phyloP scores from a whole-genome alignment of 2,113 vertebrate species.

The Salvelinus sp. region DNA sequence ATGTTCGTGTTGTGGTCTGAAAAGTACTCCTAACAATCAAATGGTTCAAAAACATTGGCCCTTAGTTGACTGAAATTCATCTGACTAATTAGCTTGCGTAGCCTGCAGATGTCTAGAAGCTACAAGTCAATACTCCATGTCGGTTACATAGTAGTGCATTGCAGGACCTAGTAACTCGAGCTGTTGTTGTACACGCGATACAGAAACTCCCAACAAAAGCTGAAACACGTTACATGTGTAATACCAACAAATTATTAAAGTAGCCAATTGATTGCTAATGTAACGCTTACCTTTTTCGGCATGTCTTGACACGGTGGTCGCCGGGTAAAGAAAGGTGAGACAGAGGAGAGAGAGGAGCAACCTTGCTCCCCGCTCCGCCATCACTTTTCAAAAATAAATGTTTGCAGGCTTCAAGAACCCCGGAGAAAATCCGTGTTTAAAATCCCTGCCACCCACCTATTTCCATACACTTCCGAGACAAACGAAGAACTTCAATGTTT shows the following conservation, averaged over 20 bases:
- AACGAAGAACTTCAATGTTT: constrained; percentile 64
- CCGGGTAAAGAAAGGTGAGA: constrained; percentile 71
- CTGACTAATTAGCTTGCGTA: not conserved
- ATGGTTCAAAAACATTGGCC: not conserved
- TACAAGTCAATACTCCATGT: not conserved
- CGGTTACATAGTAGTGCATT: not conserved
- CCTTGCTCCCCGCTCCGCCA: constrained; percentile 82
- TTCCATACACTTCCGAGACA: constrained; percentile 21
- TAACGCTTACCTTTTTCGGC: constrained; percentile 75
- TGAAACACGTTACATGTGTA: not conserved
- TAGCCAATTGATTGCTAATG: not conserved
- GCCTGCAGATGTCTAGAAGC: not conserved
- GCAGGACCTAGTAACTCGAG: not conserved
- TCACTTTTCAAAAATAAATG: constrained; percentile 75
- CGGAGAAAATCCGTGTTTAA: constrained; percentile 53
- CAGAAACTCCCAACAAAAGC: constrained; percentile 7
- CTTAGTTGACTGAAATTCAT: not conserved
- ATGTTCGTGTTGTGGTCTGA: not conserved
- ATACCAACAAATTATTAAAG: not conserved
- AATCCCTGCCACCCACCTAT: constrained; percentile 52
- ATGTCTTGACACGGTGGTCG: constrained; percentile 65
- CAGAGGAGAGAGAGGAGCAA: constrained; percentile 78
- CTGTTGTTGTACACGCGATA: constrained; percentile 11
- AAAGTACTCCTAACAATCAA: not conserved
- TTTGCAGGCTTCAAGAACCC: constrained; percentile 64